phyloP scores from a whole-genome alignment of 2,888 invertebrate species.

The Ochropacha duplaris region DNA sequence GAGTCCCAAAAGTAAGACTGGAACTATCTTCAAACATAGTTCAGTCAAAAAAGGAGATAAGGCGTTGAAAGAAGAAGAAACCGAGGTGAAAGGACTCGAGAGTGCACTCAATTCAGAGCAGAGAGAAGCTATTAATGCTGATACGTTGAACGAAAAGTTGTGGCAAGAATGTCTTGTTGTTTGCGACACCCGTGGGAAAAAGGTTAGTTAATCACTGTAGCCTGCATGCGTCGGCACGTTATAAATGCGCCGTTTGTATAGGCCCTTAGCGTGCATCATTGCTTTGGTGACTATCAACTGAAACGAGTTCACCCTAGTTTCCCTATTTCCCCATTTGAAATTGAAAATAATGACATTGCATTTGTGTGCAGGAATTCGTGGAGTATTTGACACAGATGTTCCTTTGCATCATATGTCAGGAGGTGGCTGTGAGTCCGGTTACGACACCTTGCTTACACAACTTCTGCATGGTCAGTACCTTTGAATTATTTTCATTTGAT shows the following conservation, averaged over 20 bases:
- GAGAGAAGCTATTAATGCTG: conserved; percentile 69
- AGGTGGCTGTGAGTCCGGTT: conserved; percentile 86
- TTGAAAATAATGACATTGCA: not conserved
- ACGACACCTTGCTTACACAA: conserved; percentile 90
- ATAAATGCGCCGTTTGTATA: no score
- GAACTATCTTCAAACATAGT: conserved; percentile 27
- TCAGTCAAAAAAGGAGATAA: not conserved
- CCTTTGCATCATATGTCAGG: conserved; percentile 91
- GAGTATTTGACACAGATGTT: conserved; percentile 85
- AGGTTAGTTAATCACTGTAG: conserved; percentile 39
- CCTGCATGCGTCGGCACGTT: no score
- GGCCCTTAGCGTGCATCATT: no score
- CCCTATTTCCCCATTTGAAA: no score
- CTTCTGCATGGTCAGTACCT: conserved; percentile 85
- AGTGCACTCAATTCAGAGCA: conserved; percentile 56
- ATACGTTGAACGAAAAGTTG: conserved; percentile 84
- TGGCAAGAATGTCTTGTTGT: conserved; percentile 86
- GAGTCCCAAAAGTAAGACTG: conserved; percentile 25
- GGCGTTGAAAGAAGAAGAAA: not conserved
- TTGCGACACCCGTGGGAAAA: conserved; percentile 74
- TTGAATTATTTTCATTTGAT: not conserved
- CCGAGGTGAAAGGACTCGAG: conserved; percentile 25
- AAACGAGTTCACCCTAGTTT: no score
- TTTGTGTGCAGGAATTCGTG: conserved; percentile 79
- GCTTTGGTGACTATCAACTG: no score